phyloP scores from a whole-genome alignment of 2,797 vertebrate species.

The Leptatherina wallacei region DNA sequence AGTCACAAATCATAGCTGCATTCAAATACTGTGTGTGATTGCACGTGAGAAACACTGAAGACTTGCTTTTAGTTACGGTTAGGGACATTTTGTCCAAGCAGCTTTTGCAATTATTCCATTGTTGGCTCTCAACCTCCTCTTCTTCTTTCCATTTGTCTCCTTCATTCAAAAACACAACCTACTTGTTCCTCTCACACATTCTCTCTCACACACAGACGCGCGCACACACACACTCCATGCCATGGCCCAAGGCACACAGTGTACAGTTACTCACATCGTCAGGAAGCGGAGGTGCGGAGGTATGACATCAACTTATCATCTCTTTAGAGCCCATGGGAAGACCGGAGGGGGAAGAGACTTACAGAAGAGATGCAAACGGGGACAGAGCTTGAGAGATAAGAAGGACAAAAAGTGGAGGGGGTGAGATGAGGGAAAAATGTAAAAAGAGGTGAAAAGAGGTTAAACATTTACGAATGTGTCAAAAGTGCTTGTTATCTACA shows the following conservation, averaged over 20 bases:
- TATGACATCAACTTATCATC: constrained; percentile 86
- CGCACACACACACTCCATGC: constrained; percentile 40
- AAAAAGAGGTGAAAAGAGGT: not conserved
- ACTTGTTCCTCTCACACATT: constrained; percentile 18
- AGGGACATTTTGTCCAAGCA: constrained; percentile 29
- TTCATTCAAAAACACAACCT: constrained; percentile 50
- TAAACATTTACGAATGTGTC: constrained; percentile 34
- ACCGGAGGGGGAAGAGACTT: constrained; percentile 35
- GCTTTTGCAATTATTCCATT: constrained; percentile 33
- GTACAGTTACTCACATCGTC: constrained; percentile 82
- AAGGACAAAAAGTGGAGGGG: not conserved
- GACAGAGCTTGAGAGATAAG: not conserved
- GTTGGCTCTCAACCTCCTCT: constrained; percentile 18
- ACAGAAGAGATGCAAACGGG: constrained; percentile 14
- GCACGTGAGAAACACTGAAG: not conserved
- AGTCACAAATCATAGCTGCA: too few relatives aligned
- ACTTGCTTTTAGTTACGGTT: not conserved
- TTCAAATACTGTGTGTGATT: too few relatives aligned
- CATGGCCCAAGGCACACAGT: constrained; percentile 68
- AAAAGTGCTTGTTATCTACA: constrained; percentile 27
- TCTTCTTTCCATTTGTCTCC: constrained; percentile 26
- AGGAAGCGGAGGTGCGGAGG: constrained; percentile 81
- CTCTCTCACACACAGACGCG: constrained; percentile 6
- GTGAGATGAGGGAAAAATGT: too few relatives aligned
- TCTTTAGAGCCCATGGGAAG: constrained; percentile 68